Conservation (phyloP, 2,113 vertebrate genomes). For the Empidonax traillii region DNA sequence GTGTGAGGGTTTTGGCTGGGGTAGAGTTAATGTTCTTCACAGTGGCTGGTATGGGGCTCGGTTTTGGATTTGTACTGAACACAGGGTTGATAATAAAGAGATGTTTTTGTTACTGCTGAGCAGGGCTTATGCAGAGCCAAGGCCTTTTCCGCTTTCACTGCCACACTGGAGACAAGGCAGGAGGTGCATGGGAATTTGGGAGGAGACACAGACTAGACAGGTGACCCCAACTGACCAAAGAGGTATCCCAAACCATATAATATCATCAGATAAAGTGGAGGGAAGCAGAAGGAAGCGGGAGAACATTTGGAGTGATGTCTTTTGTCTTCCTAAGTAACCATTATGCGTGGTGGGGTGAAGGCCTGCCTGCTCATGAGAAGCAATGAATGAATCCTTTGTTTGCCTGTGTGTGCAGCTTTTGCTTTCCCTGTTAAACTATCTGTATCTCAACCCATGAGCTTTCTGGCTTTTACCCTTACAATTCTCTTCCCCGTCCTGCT, state of each 20-base stretch:
- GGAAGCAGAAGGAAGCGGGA: neutral
- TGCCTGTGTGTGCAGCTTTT: neutral
- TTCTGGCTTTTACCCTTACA: neutral
- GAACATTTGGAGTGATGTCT: neutral
- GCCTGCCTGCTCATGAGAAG: neutral
- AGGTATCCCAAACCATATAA: neutral
- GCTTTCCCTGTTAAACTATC: neutral
- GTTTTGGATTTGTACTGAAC: neutral
- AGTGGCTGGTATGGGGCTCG: neutral
- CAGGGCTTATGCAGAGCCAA: neutral
- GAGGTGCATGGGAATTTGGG: neutral
- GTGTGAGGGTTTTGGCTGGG: neutral
- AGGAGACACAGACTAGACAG: neutral
- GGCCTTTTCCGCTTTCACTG: neutral
- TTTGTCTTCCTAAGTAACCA: neutral
- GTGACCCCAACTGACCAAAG: neutral
- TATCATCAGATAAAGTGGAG: neutral
- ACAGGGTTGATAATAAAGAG: neutral
- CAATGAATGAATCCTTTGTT: neutral
- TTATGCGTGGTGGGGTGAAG: neutral
- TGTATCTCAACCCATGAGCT: neutral
- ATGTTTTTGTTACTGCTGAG: neutral
- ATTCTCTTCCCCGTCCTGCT: neutral
- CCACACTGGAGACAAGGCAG: neutral
- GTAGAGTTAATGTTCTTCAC: neutral